phyloP scores from a whole-genome alignment of 2,797 vertebrate species.

The Eidolon dupreanum region DNA sequence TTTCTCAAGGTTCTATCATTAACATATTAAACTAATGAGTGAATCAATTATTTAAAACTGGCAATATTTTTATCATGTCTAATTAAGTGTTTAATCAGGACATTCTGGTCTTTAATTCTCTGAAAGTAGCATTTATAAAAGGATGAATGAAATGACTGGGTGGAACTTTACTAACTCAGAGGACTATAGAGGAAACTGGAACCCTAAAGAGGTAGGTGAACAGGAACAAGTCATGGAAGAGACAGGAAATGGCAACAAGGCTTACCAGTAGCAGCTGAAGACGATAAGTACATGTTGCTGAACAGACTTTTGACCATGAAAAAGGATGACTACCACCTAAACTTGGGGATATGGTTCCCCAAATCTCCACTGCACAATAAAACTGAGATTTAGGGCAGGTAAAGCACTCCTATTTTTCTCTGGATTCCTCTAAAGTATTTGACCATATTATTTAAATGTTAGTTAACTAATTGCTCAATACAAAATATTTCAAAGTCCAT shows the following conservation, averaged over 20 bases:
- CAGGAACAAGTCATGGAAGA: constrained; percentile 53
- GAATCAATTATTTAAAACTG: constrained; percentile 84
- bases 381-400: constrained; percentile 79
- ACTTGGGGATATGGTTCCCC: constrained; percentile 67
- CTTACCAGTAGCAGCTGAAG: not conserved
- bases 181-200: not conserved
- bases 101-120: constrained; percentile 79
- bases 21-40: constrained; percentile 82
- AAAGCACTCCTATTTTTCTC: constrained; percentile 80
- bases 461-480: constrained; percentile 82
- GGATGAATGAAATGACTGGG: constrained; percentile 71
- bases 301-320: constrained; percentile 71
- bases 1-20: constrained; percentile 79
- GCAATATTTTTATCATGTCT: constrained; percentile 80
- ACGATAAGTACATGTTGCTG: constrained; percentile 25
- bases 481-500: constrained; percentile 79
- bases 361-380: constrained; percentile 73
- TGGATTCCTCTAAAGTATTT: constrained; percentile 77
- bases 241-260: not conserved
- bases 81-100: constrained; percentile 83
- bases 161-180: constrained; percentile 61
- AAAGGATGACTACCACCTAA: constrained; percentile 74
- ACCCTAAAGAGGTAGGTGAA: constrained; percentile 2
- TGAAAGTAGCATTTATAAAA: constrained; percentile 76
- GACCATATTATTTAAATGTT: constrained; percentile 78